Evolutionary conservation across 2,797 vertebrate species (phyloP).

Genomic region (Muscicapa comitata): DNA sequence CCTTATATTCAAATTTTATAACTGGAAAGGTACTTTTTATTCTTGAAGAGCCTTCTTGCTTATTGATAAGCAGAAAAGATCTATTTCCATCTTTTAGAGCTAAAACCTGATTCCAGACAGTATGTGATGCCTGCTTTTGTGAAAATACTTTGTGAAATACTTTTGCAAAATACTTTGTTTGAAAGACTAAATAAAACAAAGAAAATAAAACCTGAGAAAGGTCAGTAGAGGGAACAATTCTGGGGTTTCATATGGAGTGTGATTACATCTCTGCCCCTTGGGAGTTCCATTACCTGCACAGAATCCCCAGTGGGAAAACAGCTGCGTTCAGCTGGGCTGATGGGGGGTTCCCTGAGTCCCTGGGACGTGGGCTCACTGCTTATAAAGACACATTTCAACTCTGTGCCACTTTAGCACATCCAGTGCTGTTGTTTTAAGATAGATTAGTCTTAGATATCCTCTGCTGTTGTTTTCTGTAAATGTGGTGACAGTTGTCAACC

Average conservation of each 20-base stretch:
- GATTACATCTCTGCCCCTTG: neutral
- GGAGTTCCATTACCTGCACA: neutral
- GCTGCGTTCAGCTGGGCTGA: neutral
- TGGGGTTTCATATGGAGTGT: neutral
- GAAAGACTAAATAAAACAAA: neutral
- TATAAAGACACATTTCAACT: neutral
- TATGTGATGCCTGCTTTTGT: neutral
- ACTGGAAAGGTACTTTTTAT: neutral
- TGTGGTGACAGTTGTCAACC: neutral
- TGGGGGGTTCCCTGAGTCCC: neutral
- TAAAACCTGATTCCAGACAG: neutral
- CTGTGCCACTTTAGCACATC: neutral
- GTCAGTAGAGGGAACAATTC: neutral
- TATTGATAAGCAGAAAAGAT: neutral
- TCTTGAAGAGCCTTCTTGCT: neutral
- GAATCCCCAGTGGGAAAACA: neutral
- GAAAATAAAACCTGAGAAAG: neutral
- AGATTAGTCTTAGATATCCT: neutral
- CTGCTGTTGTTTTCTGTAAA: neutral
- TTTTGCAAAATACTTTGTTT: conserved; percentile 6
- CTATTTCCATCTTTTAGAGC: neutral
- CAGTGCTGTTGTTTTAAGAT: neutral
- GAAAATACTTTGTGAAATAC: neutral
- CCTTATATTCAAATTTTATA: neutral
- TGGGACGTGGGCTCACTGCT: neutral